A percentile compares a stretch with the other conserved stretches of the same genome.
These are phyloP conservation scores for Umimayanthus chanpuru DNA, from an alignment of 92 coral and sea anemone genomes.

Conservation along the genomic window DNA sequence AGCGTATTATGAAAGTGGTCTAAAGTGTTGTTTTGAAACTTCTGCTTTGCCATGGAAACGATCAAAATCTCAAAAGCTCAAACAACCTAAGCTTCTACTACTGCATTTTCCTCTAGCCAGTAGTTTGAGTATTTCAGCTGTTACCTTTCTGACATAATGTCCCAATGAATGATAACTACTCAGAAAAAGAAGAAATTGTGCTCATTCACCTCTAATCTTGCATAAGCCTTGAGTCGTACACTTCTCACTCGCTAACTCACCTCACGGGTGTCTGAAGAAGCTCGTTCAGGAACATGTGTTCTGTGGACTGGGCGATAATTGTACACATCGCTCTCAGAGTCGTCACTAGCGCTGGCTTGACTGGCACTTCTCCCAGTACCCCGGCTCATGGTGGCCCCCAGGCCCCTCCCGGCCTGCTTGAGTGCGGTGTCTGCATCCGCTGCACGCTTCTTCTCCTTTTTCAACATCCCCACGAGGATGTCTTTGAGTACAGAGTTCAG, in stretches of 20 bases:
- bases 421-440: constrained; percentile 53
- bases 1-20: too few species aligned
- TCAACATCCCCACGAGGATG: constrained; percentile 93
- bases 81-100: too few species aligned
- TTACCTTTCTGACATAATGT: too few species aligned
- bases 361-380: constrained; percentile 60
- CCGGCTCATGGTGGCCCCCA: not conserved
- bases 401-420: constrained; percentile 47
- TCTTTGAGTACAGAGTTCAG: constrained; percentile 53
- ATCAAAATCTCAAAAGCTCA: too few species aligned
- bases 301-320: constrained; percentile 28
- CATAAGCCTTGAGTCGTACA: too few species aligned
- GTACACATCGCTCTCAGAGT: constrained; percentile 58
- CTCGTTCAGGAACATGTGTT: constrained; percentile 58
- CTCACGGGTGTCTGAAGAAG: constrained; percentile 59
- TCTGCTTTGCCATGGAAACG: too few species aligned
- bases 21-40: too few species aligned
- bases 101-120: too few species aligned
- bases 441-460: constrained; percentile 90
- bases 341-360: constrained; percentile 62
- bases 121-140: too few species aligned
- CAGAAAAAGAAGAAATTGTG: too few species aligned
- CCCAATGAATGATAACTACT: too few species aligned
- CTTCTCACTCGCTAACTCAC: constrained; percentile 16
- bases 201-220: too few species aligned